Base-by-base conservation (phyloP, 2,113 vertebrate species). In the Chaetodon trifascialis region DNA sequence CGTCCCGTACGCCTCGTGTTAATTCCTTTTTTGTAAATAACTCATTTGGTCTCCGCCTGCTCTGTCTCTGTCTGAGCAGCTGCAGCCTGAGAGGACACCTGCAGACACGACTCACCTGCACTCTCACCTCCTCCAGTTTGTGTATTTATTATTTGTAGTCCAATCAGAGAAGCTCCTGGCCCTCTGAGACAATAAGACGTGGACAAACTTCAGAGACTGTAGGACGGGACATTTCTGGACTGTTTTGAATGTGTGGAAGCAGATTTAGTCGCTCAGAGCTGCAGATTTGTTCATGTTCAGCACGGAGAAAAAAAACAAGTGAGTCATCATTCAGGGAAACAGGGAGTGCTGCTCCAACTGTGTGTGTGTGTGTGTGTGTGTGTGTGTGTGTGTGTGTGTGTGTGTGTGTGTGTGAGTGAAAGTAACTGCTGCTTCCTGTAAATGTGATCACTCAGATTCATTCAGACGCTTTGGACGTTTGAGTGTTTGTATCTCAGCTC, bases 311-410 rank as follows among this genome's bases (percentile, higher is more conserved):
- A 66, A 49, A 64, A 52, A 47, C 30, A 38, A 71, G 69, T 86
- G 82, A 89, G 79, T 87, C 85, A 89, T 76, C 36, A 1, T 81
- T 75, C 80, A 62, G 71, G 73, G 74, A 73, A 89, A 81, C 51
- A 11, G 23, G 14, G 23, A 34, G 36, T 5, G 11, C 51, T 63
- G 36, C 23, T 60, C 34, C 12, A 17, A 15, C 15, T 10, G 9
- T 34, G 77, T 54, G 75, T 69, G 51, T 44, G 47, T 63, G 46
- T 63, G 46, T 63, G 46, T 40, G 34, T n/a, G 44, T 62, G 69
- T 72, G 54, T 72, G 56, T 58, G 15, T 49, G 65, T n/a, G 66
- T n/a, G 47, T 54, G 47, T 14, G 66, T 52, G 25, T 49, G 30
- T 40, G 44, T 23, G 58, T 51, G 58, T 63, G 71, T 38, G 38